Evolutionary conservation across 1,140 invertebrate species (phyloP).

Genomic region (Bombus turneri): DNA sequence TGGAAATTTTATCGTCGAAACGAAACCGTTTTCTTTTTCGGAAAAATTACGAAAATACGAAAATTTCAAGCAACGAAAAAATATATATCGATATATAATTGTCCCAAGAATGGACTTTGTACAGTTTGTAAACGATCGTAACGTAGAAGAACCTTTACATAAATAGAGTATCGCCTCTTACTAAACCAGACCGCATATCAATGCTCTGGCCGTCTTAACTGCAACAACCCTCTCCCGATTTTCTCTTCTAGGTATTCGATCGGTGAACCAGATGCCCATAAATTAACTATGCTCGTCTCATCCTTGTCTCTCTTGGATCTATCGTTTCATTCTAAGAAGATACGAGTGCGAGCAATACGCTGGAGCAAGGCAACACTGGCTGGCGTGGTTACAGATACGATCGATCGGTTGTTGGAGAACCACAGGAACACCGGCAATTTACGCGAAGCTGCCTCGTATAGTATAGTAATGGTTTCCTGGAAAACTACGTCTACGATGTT

Average conservation of each 20-base stretch:
- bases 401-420: conserved; percentile 61
- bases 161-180: too few species aligned
- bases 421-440: conserved; percentile 57
- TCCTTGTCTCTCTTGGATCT: conserved; percentile 11
- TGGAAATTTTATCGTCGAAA: too few species aligned
- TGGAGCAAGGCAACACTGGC: conserved; percentile 1
- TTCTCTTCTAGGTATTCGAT: neutral
- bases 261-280: neutral
- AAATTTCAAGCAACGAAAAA: too few species aligned
- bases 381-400: conserved; percentile 59
- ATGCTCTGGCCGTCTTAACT: too few species aligned
- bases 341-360: neutral
- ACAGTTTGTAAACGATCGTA: too few species aligned
- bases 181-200: too few species aligned
- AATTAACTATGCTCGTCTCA: conserved; percentile 15
- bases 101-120: rapidly evolving
- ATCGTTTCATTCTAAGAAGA: neutral
- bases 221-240: conserved; percentile 13
- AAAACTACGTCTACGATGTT: conserved; percentile 57
- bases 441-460: conserved; percentile 48
- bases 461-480: conserved; percentile 61
- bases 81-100: too few species aligned
- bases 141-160: too few species aligned
- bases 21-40: too few species aligned
- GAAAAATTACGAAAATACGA: too few species aligned